Percentiles rank a stretch among this genome's conserved stretches.
Evolutionary conservation across 2,888 invertebrate species (phyloP).

Genomic region (Caenorhabditis macrosperma): DNA sequence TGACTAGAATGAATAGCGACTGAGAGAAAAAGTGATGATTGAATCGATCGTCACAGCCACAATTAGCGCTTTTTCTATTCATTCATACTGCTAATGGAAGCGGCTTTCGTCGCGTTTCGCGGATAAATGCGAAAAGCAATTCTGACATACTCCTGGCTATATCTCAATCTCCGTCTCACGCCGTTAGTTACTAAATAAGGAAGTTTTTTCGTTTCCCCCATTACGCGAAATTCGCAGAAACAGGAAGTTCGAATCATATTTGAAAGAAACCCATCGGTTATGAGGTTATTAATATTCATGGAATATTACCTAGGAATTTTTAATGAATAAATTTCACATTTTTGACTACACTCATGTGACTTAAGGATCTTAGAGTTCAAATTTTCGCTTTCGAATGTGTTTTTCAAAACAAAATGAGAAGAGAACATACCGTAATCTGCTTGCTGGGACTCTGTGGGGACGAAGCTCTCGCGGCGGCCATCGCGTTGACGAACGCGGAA

Average conservation of each 20-base stretch:
- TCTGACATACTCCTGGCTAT: not conserved
- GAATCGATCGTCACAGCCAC: conserved; percentile 30
- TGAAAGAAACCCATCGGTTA: not conserved
- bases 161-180: not conserved
- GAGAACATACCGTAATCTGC: conserved; percentile 70
- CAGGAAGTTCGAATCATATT: too few species aligned
- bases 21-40: conserved; percentile 18
- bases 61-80: not conserved
- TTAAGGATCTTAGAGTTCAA: not conserved
- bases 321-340: not conserved
- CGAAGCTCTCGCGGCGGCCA: conserved; percentile 56
- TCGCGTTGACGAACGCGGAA: conserved; percentile 54
- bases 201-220: too few species aligned
- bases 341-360: not conserved
- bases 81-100: conserved; percentile 19
- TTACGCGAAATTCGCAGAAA: too few species aligned
- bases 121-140: not conserved
- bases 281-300: conserved; percentile 3
- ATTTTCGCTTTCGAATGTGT: not conserved
- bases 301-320: conserved; percentile 1
- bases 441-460: conserved; percentile 70
- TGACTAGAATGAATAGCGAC: not conserved
- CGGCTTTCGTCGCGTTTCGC: not conserved
- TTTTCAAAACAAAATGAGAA: not conserved
- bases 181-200: not conserved